Evolutionary conservation across 1,140 invertebrate genomes (phyloP), one percentile per base, ranked within the genome.

Genomic region (Sminthurides bifidus): DNA sequence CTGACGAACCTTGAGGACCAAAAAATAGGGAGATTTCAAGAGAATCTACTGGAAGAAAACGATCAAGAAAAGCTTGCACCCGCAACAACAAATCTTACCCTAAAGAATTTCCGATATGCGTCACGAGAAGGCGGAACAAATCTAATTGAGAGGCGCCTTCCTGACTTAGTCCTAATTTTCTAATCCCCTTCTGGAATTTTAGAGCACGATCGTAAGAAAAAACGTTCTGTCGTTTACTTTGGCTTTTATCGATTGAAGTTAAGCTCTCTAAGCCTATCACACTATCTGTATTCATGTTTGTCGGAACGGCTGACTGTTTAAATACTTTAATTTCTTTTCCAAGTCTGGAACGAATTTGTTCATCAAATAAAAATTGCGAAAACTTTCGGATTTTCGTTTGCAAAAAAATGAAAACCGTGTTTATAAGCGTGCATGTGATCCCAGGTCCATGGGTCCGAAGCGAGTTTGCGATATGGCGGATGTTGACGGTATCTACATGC

Each of bases 321-420:
- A 79, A 77, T 71, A 76, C 83, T 53, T 84, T 80, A 56, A 90
- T 77, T 71, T 98, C 93, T 72, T 92, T 92, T 50, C 92, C 79
- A 0, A 99, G 72, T 51, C 89, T 78, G 0, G 92, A 96, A 71
- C 97, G 97, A 48, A 99, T 96, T 65, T 95, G 92, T 72, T 98
- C 95, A 72, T 98, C 93, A 70, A 86, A 98, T 64, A 99, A 79
- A 71, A 98, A 98, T 71, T 97, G 92, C 1, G 93, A 98, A 69
- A 98, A 95, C 3, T 84, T 84, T 62, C 85, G 85, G 65, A 98
- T 87, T 71, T 98, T 96, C 55, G 92, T 84, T 56, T 86, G 79
- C 40, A 99, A 74, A 73, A 95, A 98, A 0, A 91, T 92, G 69
- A 91, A 94, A 69, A 98, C 97, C 0, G 96, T 81, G 5, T 54